These are phyloP conservation scores for Nannoperca australis DNA, from an alignment of 2,797 vertebrate genomes.

Conservation along the genomic window DNA sequence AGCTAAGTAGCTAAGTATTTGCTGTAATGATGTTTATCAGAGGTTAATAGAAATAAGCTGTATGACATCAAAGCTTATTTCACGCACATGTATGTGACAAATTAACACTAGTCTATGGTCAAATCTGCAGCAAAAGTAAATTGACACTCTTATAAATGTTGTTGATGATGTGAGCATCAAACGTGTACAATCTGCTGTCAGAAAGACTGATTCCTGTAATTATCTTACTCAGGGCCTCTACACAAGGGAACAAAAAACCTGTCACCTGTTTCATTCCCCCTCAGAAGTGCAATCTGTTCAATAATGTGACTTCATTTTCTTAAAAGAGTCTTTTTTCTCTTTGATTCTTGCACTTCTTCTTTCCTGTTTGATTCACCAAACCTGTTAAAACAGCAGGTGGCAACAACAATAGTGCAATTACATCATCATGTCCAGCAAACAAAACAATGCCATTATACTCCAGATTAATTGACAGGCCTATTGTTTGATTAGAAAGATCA, in stretches of 20 bases:
- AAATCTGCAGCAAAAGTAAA: neutral
- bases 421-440: neutral
- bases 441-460: neutral
- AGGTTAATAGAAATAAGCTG: neutral
- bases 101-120: neutral
- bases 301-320: neutral
- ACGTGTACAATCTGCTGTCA: constrained; percentile 3
- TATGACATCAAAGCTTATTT: neutral
- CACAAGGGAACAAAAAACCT: constrained; percentile 1
- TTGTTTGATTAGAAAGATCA: neutral
- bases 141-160: constrained; percentile 4
- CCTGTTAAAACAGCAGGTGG: neutral
- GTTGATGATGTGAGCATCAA: neutral
- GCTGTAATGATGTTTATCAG: neutral
- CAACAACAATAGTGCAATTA: neutral
- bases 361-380: neutral
- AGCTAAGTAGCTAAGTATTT: constrained; percentile 9
- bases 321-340: neutral
- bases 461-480: neutral
- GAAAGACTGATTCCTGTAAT: constrained; percentile 19
- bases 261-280: constrained; percentile 7
- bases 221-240: neutral
- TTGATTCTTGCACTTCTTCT: neutral
- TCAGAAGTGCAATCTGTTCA: constrained; percentile 4
- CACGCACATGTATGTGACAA: neutral